A percentile compares a stretch with the other conserved stretches of the same genome.
These are phyloP conservation scores for Cepaea nemoralis DNA, from an alignment of 1,140 invertebrate genomes.

Conservation along the genomic window DNA sequence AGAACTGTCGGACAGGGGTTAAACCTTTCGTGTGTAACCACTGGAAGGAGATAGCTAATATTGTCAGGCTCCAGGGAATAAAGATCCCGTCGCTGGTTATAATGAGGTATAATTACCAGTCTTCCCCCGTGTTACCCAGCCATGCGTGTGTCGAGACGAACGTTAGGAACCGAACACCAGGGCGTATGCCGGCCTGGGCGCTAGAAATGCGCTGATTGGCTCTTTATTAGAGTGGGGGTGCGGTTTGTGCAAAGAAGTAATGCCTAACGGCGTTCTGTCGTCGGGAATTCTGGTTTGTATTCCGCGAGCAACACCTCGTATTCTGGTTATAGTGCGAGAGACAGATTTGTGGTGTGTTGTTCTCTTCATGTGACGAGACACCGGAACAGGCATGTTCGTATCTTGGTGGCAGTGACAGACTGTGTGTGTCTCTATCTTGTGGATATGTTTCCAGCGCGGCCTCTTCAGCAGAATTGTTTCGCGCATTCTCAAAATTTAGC, in stretches of 20 bases:
- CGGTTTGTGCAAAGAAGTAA: not conserved
- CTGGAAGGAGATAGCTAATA: not conserved
- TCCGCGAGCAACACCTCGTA: not conserved
- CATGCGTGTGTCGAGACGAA: constrained; percentile 1
- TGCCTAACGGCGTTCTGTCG: not conserved
- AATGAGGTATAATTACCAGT: constrained; percentile 3
- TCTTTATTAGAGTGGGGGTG: not conserved
- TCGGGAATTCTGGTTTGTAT: not conserved
- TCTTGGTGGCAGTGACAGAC: no score
- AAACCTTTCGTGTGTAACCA: not conserved
- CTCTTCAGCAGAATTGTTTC: no score
- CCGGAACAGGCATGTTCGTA: no score
- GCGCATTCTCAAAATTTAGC: no score
- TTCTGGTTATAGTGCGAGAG: not conserved
- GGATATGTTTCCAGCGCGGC: no score
- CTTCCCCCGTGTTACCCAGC: not conserved
- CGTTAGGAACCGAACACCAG: not conserved
- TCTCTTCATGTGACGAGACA: not conserved
- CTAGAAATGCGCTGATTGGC: not conserved
- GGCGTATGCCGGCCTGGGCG: not conserved
- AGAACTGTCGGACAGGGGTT: not conserved
- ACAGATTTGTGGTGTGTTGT: not conserved
- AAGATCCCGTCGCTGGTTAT: not conserved
- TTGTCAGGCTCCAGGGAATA: not conserved
- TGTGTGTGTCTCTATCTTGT: no score